phyloP scores from a whole-genome alignment of 2,888 invertebrate species.

The Chloromyia formosa region DNA sequence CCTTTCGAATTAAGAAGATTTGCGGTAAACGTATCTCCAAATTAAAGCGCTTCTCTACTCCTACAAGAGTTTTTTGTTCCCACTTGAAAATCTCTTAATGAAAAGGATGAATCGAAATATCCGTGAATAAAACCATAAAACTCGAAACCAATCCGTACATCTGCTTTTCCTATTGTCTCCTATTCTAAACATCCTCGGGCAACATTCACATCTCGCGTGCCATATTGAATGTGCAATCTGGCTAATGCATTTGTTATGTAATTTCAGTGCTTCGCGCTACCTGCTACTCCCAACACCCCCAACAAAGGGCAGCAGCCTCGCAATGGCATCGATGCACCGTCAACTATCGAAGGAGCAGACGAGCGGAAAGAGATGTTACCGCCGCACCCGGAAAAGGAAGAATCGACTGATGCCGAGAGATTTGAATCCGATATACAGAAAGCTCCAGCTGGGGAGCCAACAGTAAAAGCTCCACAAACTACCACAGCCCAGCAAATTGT shows the following conservation, averaged over 20 bases:
- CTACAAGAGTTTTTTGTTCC: too few species aligned
- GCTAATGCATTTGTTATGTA: conserved; percentile 16
- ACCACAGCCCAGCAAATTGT: conserved; percentile 36
- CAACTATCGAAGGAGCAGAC: conserved; percentile 34
- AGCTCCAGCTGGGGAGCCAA: conserved; percentile 39
- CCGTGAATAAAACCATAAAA: too few species aligned
- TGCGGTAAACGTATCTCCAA: too few species aligned
- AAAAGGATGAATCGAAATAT: too few species aligned
- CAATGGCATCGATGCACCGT: conserved; percentile 40
- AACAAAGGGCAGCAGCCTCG: neutral
- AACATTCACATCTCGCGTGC: too few species aligned
- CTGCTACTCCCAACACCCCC: conserved; percentile 46
- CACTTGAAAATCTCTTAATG: too few species aligned
- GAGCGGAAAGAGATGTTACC: neutral
- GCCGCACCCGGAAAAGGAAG: conserved; percentile 18
- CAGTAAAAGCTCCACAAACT: neutral
- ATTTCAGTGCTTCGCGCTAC: conserved; percentile 37
- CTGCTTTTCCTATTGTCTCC: too few species aligned
- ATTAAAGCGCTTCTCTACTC: too few species aligned
- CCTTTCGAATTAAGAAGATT: too few species aligned
- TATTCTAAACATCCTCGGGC: too few species aligned
- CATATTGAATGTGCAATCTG: neutral
- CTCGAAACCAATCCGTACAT: too few species aligned
- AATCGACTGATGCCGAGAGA: conserved; percentile 44
- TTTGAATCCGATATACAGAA: conserved; percentile 41